Base-by-base conservation (phyloP, 2,797 vertebrate species). In the Oryzias sinensis region DNA sequence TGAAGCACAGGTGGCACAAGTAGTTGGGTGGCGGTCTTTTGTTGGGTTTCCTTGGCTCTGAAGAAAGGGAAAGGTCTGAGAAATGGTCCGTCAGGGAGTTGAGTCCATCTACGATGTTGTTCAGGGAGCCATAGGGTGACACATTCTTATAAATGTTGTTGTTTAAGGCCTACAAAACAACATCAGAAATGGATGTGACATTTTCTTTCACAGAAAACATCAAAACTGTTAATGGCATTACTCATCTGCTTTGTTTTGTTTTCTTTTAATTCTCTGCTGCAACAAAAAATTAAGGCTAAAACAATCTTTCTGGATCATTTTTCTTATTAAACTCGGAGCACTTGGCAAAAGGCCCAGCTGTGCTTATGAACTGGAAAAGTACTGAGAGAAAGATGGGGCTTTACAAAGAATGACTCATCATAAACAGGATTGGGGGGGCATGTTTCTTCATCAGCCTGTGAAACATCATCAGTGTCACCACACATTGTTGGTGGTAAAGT, bases 11-110 rank as follows among this genome's bases (percentile, higher is more conserved):
- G 81, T 99, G 97, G 83, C 97, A 99, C 87, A 99, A 81, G 89
- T 99, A 99, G 91, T 99, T 99, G 48, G 97, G 97, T 0, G 97
- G 97, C 43, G 97, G 97, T 70, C 96, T 93, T 89, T 99, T 99
- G 91, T 96, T 97, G 77, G 97, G 96, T 86, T 98, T 98, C 62
- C 96, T 93, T 57, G 94, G 93, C 91, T 99, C 97, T 0, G 95
- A 95, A 63, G 94, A 94, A 65, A 99, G 93, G 65, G 95, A 96
- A 41, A 99, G 94, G 90, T 99, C 97, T 9, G 97, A 98, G 90
- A 99, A 98, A 85, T 98, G 97, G 91, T 98, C 97, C 0, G 97
- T 98, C 88, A 99, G 93, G 29, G 97, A 96, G 90, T 93, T 98
- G 88, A 99, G 93, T 76, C 97, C 97, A 8, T 99, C 97, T 27